Percentiles rank a stretch among this genome's conserved stretches.
phyloP scores from a whole-genome alignment of 2,888 invertebrate genomes.

The Globia sparganii region DNA sequence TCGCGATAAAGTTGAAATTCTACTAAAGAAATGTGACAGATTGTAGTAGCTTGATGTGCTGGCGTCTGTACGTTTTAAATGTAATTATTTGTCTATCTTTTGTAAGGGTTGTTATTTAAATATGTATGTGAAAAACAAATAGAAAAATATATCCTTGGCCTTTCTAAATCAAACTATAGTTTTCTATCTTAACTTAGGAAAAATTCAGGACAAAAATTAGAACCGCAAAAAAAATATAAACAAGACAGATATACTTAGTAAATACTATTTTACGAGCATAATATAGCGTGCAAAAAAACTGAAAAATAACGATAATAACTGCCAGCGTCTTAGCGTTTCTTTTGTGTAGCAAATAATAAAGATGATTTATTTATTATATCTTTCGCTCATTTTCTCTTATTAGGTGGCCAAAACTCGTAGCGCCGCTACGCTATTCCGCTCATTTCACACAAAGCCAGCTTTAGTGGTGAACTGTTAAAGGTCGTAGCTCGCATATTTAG shows the following conservation, averaged over 20 bases:
- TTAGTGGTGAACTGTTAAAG: constrained; percentile 53
- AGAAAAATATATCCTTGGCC: not conserved
- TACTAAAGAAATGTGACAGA: no score
- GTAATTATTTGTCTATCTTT: constrained; percentile 16
- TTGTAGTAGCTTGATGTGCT: no score
- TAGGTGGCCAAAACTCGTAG: constrained; percentile 37
- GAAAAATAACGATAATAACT: constrained; percentile 29
- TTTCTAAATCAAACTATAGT: not conserved
- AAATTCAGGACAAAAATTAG: not conserved
- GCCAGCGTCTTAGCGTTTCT: constrained; percentile 15
- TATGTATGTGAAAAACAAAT: not conserved
- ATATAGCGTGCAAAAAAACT: not conserved
- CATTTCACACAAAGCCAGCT: constrained; percentile 56
- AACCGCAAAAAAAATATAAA: no score
- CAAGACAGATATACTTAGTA: not conserved
- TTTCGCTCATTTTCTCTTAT: constrained; percentile 45
- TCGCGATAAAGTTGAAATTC: no score
- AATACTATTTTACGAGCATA: not conserved
- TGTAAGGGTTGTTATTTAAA: not conserved
- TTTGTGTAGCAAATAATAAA: constrained; percentile 42
- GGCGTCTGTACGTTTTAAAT: no score
- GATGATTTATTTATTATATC: constrained; percentile 44
- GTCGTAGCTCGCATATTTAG: constrained; percentile 57
- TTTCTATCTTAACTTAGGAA: not conserved
- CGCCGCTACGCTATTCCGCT: constrained; percentile 36